phyloP scores from a whole-genome alignment of 2,113 vertebrate species.

The Anarrhichthys ocellatus region DNA sequence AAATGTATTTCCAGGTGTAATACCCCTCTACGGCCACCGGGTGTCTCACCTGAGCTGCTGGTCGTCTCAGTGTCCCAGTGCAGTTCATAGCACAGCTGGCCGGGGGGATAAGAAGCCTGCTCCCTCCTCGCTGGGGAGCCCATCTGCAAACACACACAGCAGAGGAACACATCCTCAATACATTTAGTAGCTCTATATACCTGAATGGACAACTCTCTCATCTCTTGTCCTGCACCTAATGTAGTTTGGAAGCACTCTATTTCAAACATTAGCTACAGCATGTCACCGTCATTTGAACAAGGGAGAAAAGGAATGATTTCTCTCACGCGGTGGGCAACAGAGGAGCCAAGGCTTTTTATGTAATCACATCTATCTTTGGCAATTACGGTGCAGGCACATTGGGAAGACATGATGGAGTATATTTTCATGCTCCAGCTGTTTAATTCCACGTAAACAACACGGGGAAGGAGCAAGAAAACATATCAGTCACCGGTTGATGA shows the following conservation, averaged over 20 bases:
- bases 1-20: neutral
- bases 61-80: slow-evolving; percentile 87
- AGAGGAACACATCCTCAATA: slow-evolving; percentile 23
- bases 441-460: slow-evolving; percentile 25
- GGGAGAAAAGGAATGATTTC: slow-evolving; percentile 5
- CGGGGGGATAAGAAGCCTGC: slow-evolving; percentile 61
- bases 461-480: slow-evolving; percentile 14
- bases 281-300: slow-evolving; percentile 28
- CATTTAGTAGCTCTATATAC: slow-evolving; percentile 20
- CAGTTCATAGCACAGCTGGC: slow-evolving; percentile 84
- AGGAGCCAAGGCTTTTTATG: slow-evolving; percentile 9
- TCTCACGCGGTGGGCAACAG: slow-evolving; percentile 15
- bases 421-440: slow-evolving; percentile 5
- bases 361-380: slow-evolving; percentile 44
- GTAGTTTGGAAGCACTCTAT: slow-evolving; percentile 61
- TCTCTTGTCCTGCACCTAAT: slow-evolving; percentile 35
- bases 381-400: slow-evolving; percentile 53
- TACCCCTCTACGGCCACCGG: slow-evolving; percentile 48
- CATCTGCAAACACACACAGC: slow-evolving; percentile 74
- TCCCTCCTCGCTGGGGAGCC: slow-evolving; percentile 83
- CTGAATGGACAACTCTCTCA: neutral
- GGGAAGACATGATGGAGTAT: slow-evolving; percentile 18
- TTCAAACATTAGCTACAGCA: slow-evolving; percentile 47
- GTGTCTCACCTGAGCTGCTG: slow-evolving; percentile 82
- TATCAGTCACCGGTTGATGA: slow-evolving; percentile 23